These are phyloP conservation scores for Sterna hirundo DNA, from an alignment of 2,113 vertebrate genomes.

Conservation along the genomic window DNA sequence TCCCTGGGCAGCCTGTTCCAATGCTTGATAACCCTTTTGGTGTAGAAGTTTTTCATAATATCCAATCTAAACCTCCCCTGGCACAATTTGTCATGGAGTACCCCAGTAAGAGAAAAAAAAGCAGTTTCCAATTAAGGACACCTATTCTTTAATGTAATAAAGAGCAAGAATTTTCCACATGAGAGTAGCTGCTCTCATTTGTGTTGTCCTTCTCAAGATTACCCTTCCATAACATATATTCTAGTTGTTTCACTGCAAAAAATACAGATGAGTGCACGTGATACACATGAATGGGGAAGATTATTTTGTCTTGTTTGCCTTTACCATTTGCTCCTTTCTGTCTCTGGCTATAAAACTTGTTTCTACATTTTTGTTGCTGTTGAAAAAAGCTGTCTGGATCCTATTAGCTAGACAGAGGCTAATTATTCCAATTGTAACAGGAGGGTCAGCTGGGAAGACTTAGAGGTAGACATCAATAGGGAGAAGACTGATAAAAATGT, in stretches of 20 bases:
- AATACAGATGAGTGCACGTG: background rate
- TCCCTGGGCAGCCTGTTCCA: too few species aligned
- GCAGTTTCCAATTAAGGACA: background rate
- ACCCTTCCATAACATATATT: background rate
- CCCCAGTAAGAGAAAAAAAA: background rate
- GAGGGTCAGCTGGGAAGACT: background rate
- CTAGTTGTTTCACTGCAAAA: background rate
- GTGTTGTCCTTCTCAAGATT: background rate
- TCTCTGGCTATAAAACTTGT: background rate
- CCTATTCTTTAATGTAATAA: background rate
- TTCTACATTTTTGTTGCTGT: background rate
- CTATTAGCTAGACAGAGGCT: background rate
- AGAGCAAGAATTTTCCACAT: background rate
- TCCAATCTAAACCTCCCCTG: too few species aligned
- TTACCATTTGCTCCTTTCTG: background rate
- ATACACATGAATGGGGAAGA: background rate
- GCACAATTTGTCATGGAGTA: background rate
- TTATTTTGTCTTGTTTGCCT: background rate
- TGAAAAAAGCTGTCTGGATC: background rate
- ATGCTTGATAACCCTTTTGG: too few species aligned
- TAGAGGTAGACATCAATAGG: background rate
- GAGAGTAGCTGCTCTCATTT: background rate
- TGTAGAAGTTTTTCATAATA: too few species aligned
- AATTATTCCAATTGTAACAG: background rate
- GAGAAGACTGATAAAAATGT: background rate